Evolutionary conservation across 2,888 invertebrate genomes (phyloP).

Genomic region (Podabrus alpinus): DNA sequence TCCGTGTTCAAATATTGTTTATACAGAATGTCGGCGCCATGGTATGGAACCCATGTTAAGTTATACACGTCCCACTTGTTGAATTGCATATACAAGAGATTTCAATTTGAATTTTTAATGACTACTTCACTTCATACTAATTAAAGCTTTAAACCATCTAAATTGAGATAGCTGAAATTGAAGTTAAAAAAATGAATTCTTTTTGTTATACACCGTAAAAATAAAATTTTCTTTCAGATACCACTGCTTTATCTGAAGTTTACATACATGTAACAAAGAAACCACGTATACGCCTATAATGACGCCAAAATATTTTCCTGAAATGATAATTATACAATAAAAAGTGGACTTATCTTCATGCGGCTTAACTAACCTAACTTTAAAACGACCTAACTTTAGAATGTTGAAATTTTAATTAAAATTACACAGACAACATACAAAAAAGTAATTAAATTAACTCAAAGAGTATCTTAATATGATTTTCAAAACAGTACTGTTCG

Average conservation of each 20-base stretch:
- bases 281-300: neutral
- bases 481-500: neutral
- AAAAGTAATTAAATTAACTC: neutral
- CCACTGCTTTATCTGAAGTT: no score
- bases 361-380: neutral
- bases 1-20: neutral
- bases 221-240: no score
- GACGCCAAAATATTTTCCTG: neutral
- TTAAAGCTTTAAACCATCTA: neutral
- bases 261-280: neutral
- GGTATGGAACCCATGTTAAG: neutral
- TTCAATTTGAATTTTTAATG: neutral
- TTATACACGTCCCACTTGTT: neutral
- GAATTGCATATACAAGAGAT: neutral
- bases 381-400: neutral
- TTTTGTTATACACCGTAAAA: neutral
- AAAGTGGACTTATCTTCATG: neutral
- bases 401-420: neutral
- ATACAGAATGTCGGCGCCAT: neutral
- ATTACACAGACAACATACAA: neutral
- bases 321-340: neutral
- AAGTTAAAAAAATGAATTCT: neutral
- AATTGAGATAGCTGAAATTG: no score
- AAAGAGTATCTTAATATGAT: neutral
- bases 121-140: neutral